Evolutionary conservation across 2,113 vertebrate species (phyloP).

Genomic region (Tragelaphus strepsiceros): DNA sequence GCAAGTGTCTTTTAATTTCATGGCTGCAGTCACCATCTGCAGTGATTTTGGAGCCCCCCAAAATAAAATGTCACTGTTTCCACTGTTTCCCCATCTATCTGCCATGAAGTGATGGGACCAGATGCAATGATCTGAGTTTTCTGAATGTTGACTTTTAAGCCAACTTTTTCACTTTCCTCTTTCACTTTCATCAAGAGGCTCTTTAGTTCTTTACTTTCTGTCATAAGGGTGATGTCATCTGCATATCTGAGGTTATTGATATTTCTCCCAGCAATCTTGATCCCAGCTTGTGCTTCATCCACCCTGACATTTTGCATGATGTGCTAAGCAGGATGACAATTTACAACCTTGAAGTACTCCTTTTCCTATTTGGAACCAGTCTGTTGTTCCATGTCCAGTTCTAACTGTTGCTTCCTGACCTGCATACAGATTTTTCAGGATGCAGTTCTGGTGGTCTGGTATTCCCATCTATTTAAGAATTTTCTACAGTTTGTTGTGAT

Average conservation of each 20-base stretch:
- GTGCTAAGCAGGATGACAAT: not conserved
- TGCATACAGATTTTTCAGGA: not conserved
- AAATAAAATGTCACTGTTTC: not conserved
- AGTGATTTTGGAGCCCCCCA: not conserved
- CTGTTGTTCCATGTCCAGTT: not conserved
- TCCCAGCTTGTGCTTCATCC: not conserved
- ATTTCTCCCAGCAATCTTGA: not conserved
- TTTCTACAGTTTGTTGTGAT: not conserved
- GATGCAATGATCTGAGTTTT: not conserved
- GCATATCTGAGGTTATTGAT: not conserved
- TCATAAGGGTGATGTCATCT: not conserved
- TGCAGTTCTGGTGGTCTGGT: not conserved
- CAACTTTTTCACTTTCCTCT: not conserved
- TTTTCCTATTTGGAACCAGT: not conserved
- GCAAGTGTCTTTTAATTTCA: not conserved
- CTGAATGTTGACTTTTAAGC: not conserved
- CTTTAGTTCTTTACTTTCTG: not conserved
- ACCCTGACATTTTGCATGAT: not conserved
- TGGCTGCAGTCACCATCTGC: not conserved
- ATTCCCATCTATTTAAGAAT: not conserved
- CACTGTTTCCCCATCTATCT: not conserved
- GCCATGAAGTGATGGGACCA: not conserved
- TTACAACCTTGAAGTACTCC: not conserved
- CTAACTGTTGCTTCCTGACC: not conserved
- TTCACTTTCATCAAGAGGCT: not conserved